Evolutionary conservation across 2,797 vertebrate genomes (phyloP).

Genomic region (Leucoraja ocellata): DNA sequence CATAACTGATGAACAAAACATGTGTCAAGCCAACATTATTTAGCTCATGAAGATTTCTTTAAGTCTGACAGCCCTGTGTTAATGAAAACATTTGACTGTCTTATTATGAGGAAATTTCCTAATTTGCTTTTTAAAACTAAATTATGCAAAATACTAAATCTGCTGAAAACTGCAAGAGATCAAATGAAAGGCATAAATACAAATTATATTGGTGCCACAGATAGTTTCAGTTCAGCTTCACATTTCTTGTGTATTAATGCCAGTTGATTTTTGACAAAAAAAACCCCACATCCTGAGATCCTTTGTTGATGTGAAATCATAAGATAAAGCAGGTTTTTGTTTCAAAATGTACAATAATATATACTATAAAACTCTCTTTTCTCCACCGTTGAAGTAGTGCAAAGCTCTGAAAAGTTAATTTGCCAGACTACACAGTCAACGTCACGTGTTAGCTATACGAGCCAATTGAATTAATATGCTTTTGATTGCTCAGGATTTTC

Average conservation of each 20-base stretch:
- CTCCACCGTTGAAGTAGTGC: not conserved
- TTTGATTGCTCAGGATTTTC: slow-evolving; percentile 58
- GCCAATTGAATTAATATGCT: slow-evolving; percentile 57
- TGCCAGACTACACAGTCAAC: slow-evolving; percentile 43
- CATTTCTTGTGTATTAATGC: not conserved
- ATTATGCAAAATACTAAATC: not conserved
- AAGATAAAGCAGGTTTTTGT: not conserved
- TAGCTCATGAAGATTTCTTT: not conserved
- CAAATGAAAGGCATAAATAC: not conserved
- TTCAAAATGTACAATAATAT: not conserved
- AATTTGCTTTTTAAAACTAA: not conserved
- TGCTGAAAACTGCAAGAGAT: not conserved
- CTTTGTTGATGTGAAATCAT: not conserved
- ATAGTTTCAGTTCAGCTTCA: not conserved
- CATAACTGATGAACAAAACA: not conserved
- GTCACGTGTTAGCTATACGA: slow-evolving; percentile 58
- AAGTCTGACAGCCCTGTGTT: not conserved
- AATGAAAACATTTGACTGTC: not conserved
- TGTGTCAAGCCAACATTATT: too few relatives aligned
- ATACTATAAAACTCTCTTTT: not conserved
- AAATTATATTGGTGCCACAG: not conserved
- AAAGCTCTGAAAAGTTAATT: slow-evolving; percentile 28
- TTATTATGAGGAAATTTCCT: not conserved
- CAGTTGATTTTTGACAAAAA: not conserved
- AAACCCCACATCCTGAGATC: not conserved